Conservation (phyloP, 2,113 vertebrate species). For the Kobus ellipsiprymnus region DNA sequence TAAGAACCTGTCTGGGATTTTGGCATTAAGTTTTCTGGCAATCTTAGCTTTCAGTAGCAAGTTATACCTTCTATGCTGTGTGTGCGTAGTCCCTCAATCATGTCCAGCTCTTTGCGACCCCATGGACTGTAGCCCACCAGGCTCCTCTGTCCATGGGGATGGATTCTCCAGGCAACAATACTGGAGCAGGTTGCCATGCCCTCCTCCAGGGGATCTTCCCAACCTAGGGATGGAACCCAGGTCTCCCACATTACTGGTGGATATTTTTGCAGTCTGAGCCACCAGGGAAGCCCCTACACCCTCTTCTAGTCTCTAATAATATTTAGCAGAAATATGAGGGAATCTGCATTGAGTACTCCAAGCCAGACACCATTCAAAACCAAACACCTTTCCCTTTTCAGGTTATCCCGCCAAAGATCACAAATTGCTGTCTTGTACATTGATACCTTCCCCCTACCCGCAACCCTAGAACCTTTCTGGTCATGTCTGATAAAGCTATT, state of each 20-base stretch:
- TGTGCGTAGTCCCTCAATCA: not conserved
- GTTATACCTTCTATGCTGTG: not conserved
- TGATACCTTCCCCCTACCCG: not conserved
- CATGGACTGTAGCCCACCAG: not conserved
- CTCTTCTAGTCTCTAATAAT: not conserved
- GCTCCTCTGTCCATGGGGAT: not conserved
- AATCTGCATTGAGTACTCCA: not conserved
- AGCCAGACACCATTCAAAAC: not conserved
- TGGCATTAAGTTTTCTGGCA: not conserved
- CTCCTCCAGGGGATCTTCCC: not conserved
- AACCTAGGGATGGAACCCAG: not conserved
- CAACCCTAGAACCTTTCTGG: not conserved
- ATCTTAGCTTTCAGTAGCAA: not conserved
- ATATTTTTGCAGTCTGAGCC: not conserved
- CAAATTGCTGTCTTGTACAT: not conserved
- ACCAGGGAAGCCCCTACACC: not conserved
- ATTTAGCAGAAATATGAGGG: not conserved
- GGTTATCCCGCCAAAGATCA: not conserved
- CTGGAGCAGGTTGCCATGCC: not conserved
- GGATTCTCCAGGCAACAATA: not conserved
- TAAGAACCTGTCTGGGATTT: not conserved
- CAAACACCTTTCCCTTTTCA: not conserved
- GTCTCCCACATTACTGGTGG: rapidly evolving
- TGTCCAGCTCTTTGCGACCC: not conserved
- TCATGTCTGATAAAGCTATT: not conserved